Base-by-base conservation (phyloP, 2,888 invertebrate species). In the Coleophora flavipennella region DNA sequence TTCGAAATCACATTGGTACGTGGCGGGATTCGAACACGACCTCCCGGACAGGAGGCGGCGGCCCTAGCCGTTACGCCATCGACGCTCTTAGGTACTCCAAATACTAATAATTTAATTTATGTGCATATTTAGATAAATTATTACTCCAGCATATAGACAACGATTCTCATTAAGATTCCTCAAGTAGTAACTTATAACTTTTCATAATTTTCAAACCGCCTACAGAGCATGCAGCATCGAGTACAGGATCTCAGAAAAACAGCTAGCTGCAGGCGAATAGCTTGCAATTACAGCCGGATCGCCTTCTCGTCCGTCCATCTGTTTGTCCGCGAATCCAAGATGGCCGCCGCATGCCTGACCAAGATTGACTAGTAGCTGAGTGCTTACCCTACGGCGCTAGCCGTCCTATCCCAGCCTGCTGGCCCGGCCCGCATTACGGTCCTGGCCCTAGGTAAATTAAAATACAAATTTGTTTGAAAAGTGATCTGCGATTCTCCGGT, bases 291-390 rank as follows among this genome's bases (percentile, higher is more conserved):
- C 71, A 72, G 72, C 65, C 64, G 59, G 57, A 67, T 62, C 64
- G 64, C 72, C 73, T 67, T 64, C 67, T 61, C 60, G 62, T 63
- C 60, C 70, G 69, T 73, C 66, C 61, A 70, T 73, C 68, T 64
- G 71, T 74, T 67, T 56, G 56, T 56, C 53, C 57, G 52, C 53
- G 51, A 46, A 61, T 56, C 49, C 68, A 76, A 79, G 61, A 79
- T 81, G 79, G 76, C 78, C 62, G 72, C 71, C 67, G 69, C 79
- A 76, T 83, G 76, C 79, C 78, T 70, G 57, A 59, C 65, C 69
- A 71, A 77, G 78, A 79, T 79, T 80, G 81, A 81, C 81, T 83
- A 74, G 78, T 79, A 79, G 79, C 79, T 70, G 70, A 65, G 64
- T 69, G 63, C 60, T 67, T 20, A 20, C 20, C 57, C 65, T 65